phyloP scores from a whole-genome alignment of 2,797 vertebrate genomes.

The Acanthurus tractus region DNA sequence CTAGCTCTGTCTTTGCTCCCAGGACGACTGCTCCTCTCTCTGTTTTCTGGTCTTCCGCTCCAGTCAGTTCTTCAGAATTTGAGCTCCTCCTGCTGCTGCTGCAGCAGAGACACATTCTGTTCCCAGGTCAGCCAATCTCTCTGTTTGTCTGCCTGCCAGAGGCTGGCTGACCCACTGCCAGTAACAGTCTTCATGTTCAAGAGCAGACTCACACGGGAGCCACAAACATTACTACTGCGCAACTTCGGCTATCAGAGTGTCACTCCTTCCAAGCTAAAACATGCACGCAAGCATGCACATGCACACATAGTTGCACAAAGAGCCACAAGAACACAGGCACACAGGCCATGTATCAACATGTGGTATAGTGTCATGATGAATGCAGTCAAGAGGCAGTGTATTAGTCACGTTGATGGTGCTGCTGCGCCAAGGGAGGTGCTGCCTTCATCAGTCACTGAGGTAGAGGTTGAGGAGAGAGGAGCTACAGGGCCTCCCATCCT shows the following conservation, averaged over 20 bases:
- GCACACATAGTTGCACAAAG: constrained; percentile 24
- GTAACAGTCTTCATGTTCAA: constrained; percentile 53
- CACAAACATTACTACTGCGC: constrained; percentile 56
- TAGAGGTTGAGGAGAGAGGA: constrained; percentile 39
- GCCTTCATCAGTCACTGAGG: constrained; percentile 57
- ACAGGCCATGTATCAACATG: constrained; percentile 47
- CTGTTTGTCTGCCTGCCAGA: constrained; percentile 56
- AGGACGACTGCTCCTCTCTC: constrained; percentile 60
- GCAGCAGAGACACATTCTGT: constrained; percentile 51
- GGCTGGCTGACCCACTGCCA: constrained; percentile 59
- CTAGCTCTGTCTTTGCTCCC: constrained; percentile 64
- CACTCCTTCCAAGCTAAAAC: constrained; percentile 34
- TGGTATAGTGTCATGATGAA: constrained; percentile 49
- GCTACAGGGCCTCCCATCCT: constrained; percentile 28
- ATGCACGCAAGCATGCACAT: constrained; percentile 1
- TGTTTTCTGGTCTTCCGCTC: constrained; percentile 45
- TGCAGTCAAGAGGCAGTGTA: constrained; percentile 38
- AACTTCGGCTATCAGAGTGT: constrained; percentile 40
- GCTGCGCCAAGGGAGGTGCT: constrained; percentile 53
- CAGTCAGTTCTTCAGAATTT: constrained; percentile 46
- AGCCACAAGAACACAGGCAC: constrained; percentile 1
- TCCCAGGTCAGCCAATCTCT: constrained; percentile 53
- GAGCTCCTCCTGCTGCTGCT: constrained; percentile 42
- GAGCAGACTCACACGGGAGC: constrained; percentile 67
- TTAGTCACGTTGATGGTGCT: constrained; percentile 62